These are phyloP conservation scores for Protobothrops mucrosquamatus DNA, from an alignment of 2,113 vertebrate species.

Conservation along the genomic window DNA sequence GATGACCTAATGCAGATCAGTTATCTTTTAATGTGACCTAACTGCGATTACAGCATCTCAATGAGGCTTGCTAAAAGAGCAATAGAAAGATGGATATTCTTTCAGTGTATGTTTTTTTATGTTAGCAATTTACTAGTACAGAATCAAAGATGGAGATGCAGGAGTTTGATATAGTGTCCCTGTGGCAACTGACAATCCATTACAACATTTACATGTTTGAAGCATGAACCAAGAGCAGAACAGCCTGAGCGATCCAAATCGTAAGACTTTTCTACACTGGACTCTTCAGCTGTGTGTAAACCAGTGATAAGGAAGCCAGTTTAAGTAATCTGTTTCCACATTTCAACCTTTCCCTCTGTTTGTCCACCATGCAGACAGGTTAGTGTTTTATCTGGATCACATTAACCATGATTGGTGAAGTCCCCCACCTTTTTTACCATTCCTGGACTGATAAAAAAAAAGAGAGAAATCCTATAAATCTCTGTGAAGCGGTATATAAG, in stretches of 20 bases:
- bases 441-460: not conserved
- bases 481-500: not conserved
- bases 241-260: not conserved
- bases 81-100: not conserved
- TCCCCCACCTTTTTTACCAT: not conserved
- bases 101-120: not conserved
- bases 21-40: not conserved
- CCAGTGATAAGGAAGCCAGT: not conserved
- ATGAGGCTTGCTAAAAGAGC: not conserved
- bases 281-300: not conserved
- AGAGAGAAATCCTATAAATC: not conserved
- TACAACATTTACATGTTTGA: not conserved
- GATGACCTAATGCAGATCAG: not conserved
- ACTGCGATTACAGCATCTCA: not conserved
- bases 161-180: not conserved
- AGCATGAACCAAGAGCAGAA: not conserved
- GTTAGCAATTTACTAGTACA: not conserved
- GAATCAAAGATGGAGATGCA: not conserved
- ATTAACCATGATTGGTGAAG: not conserved
- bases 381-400: not conserved
- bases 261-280: not conserved
- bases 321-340: not conserved
- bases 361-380: not conserved
- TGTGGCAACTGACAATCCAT: not conserved
- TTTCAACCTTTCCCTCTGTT: not conserved